phyloP scores from a whole-genome alignment of 2,797 vertebrate genomes.

The Anabas testudineus region DNA sequence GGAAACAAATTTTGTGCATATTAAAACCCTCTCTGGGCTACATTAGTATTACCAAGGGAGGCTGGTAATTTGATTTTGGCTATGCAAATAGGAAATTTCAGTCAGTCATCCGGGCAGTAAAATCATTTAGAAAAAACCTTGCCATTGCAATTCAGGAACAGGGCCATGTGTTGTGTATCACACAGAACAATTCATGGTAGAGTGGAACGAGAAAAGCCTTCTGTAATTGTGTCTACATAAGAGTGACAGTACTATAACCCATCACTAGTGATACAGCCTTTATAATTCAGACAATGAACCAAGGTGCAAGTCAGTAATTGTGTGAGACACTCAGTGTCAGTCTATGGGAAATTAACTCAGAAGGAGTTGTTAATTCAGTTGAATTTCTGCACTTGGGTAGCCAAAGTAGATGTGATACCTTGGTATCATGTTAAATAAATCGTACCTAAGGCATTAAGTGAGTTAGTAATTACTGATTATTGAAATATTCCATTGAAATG shows the following conservation, averaged over 20 bases:
- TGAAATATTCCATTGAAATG: conserved; percentile 16
- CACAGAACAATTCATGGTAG: background rate
- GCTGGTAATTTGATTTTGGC: conserved; percentile 66
- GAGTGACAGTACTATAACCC: background rate
- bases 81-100: conserved; percentile 64
- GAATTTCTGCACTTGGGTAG: conserved; percentile 26
- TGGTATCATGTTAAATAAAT: conserved; percentile 38
- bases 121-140: conserved; percentile 57
- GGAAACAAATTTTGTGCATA: conserved; percentile 43
- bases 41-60: conserved; percentile 54
- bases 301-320: conserved; percentile 4
- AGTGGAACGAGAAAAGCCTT: conserved; percentile 13
- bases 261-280: conserved; percentile 6
- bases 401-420: conserved; percentile 24
- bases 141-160: conserved; percentile 30
- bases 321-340: conserved; percentile 15
- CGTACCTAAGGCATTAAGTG: conserved; percentile 15
- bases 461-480: conserved; percentile 35
- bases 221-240: background rate
- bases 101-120: conserved; percentile 53
- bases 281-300: background rate
- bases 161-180: conserved; percentile 20
- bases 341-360: conserved; percentile 16
- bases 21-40: conserved; percentile 40
- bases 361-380: conserved; percentile 32